A percentile compares a stretch with the other conserved stretches of the same genome.
phyloP scores from a whole-genome alignment of 2,797 vertebrate genomes.

The Austrolebias charrua region DNA sequence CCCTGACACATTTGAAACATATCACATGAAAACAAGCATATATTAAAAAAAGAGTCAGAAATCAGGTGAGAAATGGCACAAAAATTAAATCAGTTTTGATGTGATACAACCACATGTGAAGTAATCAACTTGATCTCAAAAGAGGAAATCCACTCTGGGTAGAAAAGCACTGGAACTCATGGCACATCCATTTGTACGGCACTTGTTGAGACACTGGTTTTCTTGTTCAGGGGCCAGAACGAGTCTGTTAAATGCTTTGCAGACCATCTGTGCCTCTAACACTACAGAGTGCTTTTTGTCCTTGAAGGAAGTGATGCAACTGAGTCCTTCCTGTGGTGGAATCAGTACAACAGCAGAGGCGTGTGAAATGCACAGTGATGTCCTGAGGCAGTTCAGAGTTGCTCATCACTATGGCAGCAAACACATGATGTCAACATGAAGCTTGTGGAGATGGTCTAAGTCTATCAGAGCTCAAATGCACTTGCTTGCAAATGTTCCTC shows the following conservation, averaged over 20 bases:
- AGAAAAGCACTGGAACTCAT: slow-evolving; percentile 30
- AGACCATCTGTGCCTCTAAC: slow-evolving; percentile 39
- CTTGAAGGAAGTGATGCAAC: slow-evolving; percentile 67
- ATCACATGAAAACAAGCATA: not conserved
- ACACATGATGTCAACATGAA: slow-evolving; percentile 36
- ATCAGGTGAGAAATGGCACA: not conserved
- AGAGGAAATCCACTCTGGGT: slow-evolving; percentile 33
- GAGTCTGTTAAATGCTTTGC: slow-evolving; percentile 37
- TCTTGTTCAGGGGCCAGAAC: slow-evolving; percentile 55
- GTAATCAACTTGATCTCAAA: slow-evolving; percentile 15
- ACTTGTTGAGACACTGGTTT: slow-evolving; percentile 52
- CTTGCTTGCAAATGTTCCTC: slow-evolving; percentile 38
- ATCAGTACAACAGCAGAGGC: slow-evolving; percentile 39
- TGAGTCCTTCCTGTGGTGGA: slow-evolving; percentile 29
- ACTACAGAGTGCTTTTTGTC: slow-evolving; percentile 69
- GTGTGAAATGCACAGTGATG: slow-evolving; percentile 33
- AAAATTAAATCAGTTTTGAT: slow-evolving; percentile 5
- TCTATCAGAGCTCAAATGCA: not conserved
- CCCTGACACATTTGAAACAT: no score
- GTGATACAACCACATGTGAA: slow-evolving; percentile 40
- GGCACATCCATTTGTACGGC: slow-evolving; percentile 11
- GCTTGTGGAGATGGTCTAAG: slow-evolving; percentile 9
- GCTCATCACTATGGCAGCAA: slow-evolving; percentile 44
- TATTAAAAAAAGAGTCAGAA: not conserved
- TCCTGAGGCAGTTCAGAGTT: slow-evolving; percentile 39